Evolutionary conservation across 1,140 invertebrate species (phyloP).

Genomic region (Venturia canescens): DNA sequence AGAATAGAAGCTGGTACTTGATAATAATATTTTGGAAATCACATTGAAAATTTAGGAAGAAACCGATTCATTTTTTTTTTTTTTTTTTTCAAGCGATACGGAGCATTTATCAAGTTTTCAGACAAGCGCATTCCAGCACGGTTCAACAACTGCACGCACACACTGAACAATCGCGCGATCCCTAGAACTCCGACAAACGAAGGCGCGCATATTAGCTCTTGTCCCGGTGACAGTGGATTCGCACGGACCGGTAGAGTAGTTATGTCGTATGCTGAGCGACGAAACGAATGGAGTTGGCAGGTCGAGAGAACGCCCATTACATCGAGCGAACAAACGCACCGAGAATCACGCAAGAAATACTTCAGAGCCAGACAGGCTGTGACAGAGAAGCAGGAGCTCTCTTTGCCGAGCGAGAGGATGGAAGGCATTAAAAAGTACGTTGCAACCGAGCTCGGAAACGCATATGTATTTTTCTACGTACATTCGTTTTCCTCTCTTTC

Average conservation of each 20-base stretch:
- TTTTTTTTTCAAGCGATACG: too few species aligned
- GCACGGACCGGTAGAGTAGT: background rate
- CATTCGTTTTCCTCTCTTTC: constrained; percentile 33
- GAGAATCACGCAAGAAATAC: constrained; percentile 60
- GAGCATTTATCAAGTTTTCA: background rate
- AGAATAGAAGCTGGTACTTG: too few species aligned
- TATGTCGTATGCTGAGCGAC: background rate
- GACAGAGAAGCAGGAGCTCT: constrained; percentile 12
- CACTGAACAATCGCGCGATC: background rate
- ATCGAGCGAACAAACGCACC: constrained; percentile 16
- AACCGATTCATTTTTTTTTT: too few species aligned
- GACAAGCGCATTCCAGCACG: background rate
- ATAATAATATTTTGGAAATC: too few species aligned
- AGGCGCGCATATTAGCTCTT: background rate
- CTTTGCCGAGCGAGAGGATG: background rate
- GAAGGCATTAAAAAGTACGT: constrained; percentile 58
- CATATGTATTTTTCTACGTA: constrained; percentile 44
- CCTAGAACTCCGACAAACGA: constrained; percentile 14
- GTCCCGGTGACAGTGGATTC: background rate
- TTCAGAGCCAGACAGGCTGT: constrained; percentile 28
- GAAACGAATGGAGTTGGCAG: constrained; percentile 19
- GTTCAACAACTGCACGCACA: background rate
- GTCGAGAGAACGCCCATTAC: background rate
- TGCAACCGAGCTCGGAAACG: constrained; percentile 40
- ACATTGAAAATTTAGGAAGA: too few species aligned